phyloP scores from a whole-genome alignment of 2,888 invertebrate genomes.

The Caenorhabditis panamensis region DNA sequence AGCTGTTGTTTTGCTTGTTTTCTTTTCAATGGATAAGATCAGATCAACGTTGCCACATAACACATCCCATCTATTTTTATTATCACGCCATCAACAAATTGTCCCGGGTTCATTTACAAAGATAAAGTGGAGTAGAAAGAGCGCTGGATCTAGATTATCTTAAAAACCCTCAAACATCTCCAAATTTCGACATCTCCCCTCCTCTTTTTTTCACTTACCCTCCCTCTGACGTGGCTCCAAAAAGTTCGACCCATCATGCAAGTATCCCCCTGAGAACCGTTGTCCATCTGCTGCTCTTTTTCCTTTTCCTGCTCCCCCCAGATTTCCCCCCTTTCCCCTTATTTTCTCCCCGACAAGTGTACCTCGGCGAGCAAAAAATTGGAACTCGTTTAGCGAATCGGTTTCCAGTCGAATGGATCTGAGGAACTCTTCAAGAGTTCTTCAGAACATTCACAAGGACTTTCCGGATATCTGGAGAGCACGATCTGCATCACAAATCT shows the following conservation, averaged over 20 bases:
- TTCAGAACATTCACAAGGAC: neutral
- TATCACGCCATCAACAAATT: conserved; percentile 3
- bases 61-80: conserved; percentile 2
- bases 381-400: neutral
- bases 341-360: conserved; percentile 18
- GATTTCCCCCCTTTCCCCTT: conserved; percentile 19
- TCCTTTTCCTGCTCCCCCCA: conserved; percentile 8
- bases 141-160: too few relatives aligned
- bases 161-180: too few relatives aligned
- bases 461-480: neutral
- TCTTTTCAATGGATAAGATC: conserved; percentile 13
- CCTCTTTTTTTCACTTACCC: neutral
- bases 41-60: too few relatives aligned
- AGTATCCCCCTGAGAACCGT: conserved; percentile 43
- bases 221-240: conserved; percentile 39
- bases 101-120: too few relatives aligned
- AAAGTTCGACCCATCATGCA: conserved; percentile 39
- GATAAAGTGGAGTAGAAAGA: too few relatives aligned
- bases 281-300: conserved; percentile 13
- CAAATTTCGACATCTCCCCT: neutral
- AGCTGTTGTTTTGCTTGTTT: conserved; percentile 22
- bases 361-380: conserved; percentile 31
- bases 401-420: conserved; percentile 16
- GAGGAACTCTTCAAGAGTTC: conserved; percentile 6
- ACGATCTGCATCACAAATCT: conserved; percentile 29